phyloP scores from a whole-genome alignment of 2,888 invertebrate genomes.

The Volucella inanis region DNA sequence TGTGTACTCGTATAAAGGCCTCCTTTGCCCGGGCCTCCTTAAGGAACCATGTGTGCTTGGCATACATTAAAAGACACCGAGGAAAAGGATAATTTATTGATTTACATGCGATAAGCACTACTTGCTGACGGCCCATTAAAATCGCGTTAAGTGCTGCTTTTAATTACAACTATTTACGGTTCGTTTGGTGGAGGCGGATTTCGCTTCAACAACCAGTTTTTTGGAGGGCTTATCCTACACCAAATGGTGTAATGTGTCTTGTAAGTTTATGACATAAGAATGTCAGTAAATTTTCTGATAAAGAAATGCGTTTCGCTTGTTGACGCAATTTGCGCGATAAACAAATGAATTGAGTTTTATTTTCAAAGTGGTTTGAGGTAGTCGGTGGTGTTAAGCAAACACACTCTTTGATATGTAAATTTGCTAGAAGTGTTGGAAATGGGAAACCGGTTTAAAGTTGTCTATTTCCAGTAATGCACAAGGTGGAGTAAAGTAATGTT shows the following conservation, averaged over 20 bases:
- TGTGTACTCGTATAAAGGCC: conserved; percentile 21
- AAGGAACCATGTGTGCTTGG: conserved; percentile 33
- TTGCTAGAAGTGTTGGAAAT: no score
- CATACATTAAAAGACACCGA: conserved; percentile 40
- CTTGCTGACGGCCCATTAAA: conserved; percentile 68
- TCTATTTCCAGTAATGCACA: no score
- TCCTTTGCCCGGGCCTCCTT: conserved; percentile 6
- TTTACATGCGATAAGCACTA: conserved; percentile 68
- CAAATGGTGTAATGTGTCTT: conserved; percentile 18
- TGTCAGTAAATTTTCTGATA: conserved; percentile 51
- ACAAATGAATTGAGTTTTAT: conserved; percentile 31
- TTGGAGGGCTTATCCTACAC: conserved; percentile 3
- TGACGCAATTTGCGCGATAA: conserved; percentile 3
- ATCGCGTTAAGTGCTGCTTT: conserved; percentile 70
- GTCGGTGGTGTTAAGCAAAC: background rate
- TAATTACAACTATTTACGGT: conserved; percentile 73
- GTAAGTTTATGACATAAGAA: conserved; percentile 45
- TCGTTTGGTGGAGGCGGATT: conserved; percentile 57
- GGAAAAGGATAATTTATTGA: conserved; percentile 73
- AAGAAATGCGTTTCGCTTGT: conserved; percentile 9
- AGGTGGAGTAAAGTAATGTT: no score
- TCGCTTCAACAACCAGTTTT: conserved; percentile 5
- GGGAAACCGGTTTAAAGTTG: no score
- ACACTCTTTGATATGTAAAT: no score
- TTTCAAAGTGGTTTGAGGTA: background rate